Evolutionary conservation across 2,113 vertebrate genomes (phyloP).

Genomic region (Rhineura floridana): DNA sequence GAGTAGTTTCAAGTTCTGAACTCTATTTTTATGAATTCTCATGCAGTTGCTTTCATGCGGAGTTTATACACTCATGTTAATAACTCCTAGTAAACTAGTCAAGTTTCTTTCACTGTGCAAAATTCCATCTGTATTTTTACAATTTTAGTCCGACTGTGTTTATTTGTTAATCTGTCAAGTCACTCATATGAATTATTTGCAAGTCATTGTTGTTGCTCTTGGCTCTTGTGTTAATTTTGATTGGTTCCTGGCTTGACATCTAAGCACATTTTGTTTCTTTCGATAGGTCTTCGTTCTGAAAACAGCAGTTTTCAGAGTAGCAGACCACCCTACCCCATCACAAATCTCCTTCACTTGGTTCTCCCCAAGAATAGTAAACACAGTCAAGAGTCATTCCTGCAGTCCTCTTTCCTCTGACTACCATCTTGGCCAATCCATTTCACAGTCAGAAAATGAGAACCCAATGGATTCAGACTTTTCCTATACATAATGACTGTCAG

Average conservation of each 20-base stretch:
- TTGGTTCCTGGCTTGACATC: neutral
- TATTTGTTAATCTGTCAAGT: neutral
- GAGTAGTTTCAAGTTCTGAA: slow-evolving; percentile 73
- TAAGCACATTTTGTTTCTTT: neutral
- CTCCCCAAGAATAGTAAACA: neutral
- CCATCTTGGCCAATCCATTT: neutral
- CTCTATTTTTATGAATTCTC: slow-evolving; percentile 1
- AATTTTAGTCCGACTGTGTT: neutral
- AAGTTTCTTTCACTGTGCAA: neutral
- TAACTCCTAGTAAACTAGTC: slow-evolving; percentile 33
- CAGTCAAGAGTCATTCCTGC: neutral
- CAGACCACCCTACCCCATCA: neutral
- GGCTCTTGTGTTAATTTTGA: neutral
- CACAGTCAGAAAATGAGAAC: neutral
- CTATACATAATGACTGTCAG: neutral
- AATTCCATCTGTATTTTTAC: neutral
- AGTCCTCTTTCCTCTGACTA: neutral
- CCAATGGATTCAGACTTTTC: neutral
- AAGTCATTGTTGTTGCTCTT: neutral
- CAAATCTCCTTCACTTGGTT: neutral
- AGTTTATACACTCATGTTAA: slow-evolving; percentile 8
- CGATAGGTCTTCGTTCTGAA: neutral
- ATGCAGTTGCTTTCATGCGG: slow-evolving; percentile 27
- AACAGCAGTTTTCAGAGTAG: neutral
- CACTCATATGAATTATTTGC: neutral